Conservation (phyloP, 1,140 invertebrate species). For the Hyles euphorbiae region DNA sequence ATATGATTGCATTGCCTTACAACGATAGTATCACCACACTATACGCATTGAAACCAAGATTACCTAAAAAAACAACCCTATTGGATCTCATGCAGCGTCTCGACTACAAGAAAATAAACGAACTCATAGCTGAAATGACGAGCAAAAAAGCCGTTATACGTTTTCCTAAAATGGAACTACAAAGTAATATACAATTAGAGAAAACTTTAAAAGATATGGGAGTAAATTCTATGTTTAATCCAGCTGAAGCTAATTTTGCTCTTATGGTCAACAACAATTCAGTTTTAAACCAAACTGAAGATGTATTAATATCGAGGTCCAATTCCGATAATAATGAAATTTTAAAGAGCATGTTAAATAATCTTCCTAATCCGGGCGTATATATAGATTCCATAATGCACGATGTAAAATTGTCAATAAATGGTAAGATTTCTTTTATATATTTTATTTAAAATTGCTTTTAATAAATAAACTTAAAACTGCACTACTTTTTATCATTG, state of each 20-base stretch:
- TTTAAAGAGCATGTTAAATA: constrained; percentile 36
- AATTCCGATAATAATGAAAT: constrained; percentile 28
- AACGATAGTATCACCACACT: constrained; percentile 80
- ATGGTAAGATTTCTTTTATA: constrained; percentile 37
- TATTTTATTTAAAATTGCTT: background rate
- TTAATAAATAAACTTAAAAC: constrained; percentile 1
- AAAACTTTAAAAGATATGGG: constrained; percentile 77
- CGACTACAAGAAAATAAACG: constrained; percentile 72
- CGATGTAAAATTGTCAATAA: constrained; percentile 78
- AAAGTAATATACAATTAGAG: constrained; percentile 76
- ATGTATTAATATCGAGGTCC: constrained; percentile 28
- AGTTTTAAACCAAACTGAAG: constrained; percentile 31
- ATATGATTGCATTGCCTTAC: constrained; percentile 85
- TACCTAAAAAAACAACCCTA: constrained; percentile 66
- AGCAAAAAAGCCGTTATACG: constrained; percentile 74
- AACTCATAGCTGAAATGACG: constrained; percentile 69
- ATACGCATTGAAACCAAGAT: constrained; percentile 82
- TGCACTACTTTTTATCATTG: too few species aligned
- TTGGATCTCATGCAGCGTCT: constrained; percentile 74
- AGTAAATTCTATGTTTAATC: constrained; percentile 78
- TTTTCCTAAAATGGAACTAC: constrained; percentile 83
- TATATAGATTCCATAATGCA: constrained; percentile 79
- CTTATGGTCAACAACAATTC: constrained; percentile 68
- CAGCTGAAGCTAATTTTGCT: constrained; percentile 78
- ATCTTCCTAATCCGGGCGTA: constrained; percentile 74